Conservation (phyloP, 2,888 invertebrate genomes). For the Agrypnus murinus region DNA sequence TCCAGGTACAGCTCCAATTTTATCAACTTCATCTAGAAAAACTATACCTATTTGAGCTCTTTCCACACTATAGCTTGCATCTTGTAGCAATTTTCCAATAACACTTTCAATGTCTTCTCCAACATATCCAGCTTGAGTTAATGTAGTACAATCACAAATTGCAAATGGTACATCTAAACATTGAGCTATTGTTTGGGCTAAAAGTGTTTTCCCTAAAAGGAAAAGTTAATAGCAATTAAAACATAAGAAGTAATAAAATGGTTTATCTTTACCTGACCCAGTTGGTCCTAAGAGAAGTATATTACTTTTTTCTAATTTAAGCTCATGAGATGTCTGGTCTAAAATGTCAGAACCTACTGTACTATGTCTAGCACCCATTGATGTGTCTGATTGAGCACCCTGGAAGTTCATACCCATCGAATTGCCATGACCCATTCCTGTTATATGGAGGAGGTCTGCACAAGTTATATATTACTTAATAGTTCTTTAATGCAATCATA, state of each 20-base stretch:
- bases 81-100: slow-evolving; percentile 95
- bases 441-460: slow-evolving; percentile 90
- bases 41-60: slow-evolving; percentile 98
- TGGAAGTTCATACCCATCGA: slow-evolving; percentile 76
- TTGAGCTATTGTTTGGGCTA: slow-evolving; percentile 98
- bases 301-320: slow-evolving; percentile 96
- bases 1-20: slow-evolving; percentile 98
- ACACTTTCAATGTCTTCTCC: slow-evolving; percentile 99
- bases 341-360: slow-evolving; percentile 84
- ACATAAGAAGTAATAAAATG: too few species aligned
- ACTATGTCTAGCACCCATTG: slow-evolving; percentile 54
- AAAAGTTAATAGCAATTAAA: not conserved
- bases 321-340: slow-evolving; percentile 86
- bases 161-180: slow-evolving; percentile 99
- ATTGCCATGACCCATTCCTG: slow-evolving; percentile 82
- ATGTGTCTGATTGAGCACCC: slow-evolving; percentile 62
- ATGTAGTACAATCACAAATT: slow-evolving; percentile 97
- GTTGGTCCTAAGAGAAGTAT: slow-evolving; percentile 97
- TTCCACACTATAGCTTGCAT: slow-evolving; percentile 98
- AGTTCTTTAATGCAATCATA: slow-evolving; percentile 22
- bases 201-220: slow-evolving; percentile 87
- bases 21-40: slow-evolving; percentile 99
- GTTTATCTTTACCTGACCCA: slow-evolving; percentile 84
- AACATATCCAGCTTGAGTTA: slow-evolving; percentile 97
- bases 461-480: slow-evolving; percentile 51